Percentiles rank a stretch among this genome's conserved stretches.
Evolutionary conservation across 30 jellyfish, hydroid and myxozoan genomes (phyloP).

Genomic region (Chrysaora quinquecirrha): DNA sequence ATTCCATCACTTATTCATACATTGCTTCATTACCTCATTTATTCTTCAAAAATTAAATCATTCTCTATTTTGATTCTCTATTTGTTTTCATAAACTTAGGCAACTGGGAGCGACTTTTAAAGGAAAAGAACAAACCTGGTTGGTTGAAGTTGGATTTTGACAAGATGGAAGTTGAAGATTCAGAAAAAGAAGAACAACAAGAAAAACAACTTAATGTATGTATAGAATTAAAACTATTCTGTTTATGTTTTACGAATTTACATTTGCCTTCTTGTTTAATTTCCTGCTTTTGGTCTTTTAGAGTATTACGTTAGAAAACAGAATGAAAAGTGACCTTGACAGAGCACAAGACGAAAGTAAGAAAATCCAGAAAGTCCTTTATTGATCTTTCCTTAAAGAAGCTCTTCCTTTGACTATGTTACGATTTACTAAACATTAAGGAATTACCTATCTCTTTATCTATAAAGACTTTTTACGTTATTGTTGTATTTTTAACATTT

Average conservation of each 20-base stretch:
- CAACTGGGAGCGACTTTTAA: slow-evolving; percentile 88
- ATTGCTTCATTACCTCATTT: too few relatives aligned
- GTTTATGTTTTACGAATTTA: not conserved
- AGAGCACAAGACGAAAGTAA: slow-evolving; percentile 91
- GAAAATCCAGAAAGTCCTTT: too few relatives aligned
- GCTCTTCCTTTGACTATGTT: too few relatives aligned
- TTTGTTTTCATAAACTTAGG: too few relatives aligned
- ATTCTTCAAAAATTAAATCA: too few relatives aligned
- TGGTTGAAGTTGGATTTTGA: slow-evolving; percentile 98
- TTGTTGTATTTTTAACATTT: not conserved
- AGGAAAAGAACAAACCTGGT: slow-evolving; percentile 77
- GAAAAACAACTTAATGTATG: slow-evolving; percentile 39
- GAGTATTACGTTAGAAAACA: slow-evolving; percentile 88
- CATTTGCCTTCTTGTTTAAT: slow-evolving; percentile 3
- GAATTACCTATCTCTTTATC: too few relatives aligned
- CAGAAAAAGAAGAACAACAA: slow-evolving; percentile 42
- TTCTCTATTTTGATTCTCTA: too few relatives aligned
- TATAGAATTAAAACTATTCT: too few relatives aligned
- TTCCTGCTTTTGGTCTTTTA: slow-evolving; percentile 11
- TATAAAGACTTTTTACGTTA: too few relatives aligned
- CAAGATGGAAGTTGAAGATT: slow-evolving; percentile 83
- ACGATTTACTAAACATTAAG: too few relatives aligned
- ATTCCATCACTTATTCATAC: too few relatives aligned
- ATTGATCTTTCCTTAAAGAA: too few relatives aligned
- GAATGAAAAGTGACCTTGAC: slow-evolving; percentile 83